These are phyloP conservation scores for Limonius californicus DNA, from an alignment of 1,140 invertebrate genomes.

Conservation along the genomic window DNA sequence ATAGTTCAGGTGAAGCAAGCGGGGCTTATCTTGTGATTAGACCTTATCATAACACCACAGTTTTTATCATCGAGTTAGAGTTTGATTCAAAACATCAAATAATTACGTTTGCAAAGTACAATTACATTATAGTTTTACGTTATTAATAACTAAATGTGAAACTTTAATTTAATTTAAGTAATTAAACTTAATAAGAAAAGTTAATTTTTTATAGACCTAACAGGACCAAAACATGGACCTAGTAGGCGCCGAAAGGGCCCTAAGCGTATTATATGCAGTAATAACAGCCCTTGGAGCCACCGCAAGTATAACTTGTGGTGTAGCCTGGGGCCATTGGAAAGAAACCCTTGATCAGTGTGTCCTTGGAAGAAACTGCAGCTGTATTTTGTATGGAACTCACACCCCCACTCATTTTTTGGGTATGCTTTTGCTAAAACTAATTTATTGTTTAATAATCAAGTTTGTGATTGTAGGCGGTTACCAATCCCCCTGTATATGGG, in stretches of 20 bases:
- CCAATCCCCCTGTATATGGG: conserved; percentile 51
- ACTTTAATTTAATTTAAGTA: too few relatives aligned
- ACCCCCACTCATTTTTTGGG: conserved; percentile 50
- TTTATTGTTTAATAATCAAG: neutral
- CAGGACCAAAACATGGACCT: conserved; percentile 20
- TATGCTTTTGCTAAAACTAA: conserved; percentile 27
- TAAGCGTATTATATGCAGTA: conserved; percentile 46
- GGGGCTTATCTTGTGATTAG: too few relatives aligned
- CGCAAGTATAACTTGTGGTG: conserved; percentile 46
- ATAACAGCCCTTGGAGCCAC: conserved; percentile 44
- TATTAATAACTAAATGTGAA: too few relatives aligned
- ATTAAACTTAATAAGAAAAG: too few relatives aligned
- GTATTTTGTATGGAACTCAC: conserved; percentile 53
- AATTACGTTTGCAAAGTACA: too few relatives aligned
- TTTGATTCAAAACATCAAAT: too few relatives aligned
- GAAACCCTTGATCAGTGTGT: conserved; percentile 52
- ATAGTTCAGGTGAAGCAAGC: too few relatives aligned
- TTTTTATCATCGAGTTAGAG: too few relatives aligned
- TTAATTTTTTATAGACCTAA: too few relatives aligned
- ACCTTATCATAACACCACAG: too few relatives aligned
- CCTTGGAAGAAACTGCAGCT: conserved; percentile 50
- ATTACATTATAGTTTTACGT: too few relatives aligned
- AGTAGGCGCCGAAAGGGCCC: conserved; percentile 42
- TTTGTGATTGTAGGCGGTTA: conserved; percentile 45
- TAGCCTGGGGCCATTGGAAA: conserved; percentile 55